phyloP scores from a whole-genome alignment of 1,140 invertebrate genomes.

The Gonatopus flavifemur region DNA sequence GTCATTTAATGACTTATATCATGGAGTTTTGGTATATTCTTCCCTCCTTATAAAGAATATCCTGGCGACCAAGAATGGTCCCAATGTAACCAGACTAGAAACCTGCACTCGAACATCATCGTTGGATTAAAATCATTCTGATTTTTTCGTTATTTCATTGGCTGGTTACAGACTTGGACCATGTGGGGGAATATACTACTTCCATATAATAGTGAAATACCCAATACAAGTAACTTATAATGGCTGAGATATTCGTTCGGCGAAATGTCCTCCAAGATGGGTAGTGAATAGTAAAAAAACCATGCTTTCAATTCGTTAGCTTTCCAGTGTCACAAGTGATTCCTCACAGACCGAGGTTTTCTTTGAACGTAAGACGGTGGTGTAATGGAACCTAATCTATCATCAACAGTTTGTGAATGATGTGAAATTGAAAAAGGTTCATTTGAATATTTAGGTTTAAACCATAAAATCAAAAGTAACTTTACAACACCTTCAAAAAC shows the following conservation, averaged over 20 bases:
- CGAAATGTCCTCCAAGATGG: background rate
- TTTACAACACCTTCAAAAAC: background rate
- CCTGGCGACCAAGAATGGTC: too few relatives aligned
- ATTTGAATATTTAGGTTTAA: background rate
- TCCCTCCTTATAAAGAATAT: too few relatives aligned
- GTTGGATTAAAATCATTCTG: too few relatives aligned
- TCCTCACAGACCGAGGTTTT: slow-evolving; percentile 2
- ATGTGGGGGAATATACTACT: too few relatives aligned
- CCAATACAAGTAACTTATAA: background rate
- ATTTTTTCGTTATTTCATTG: too few relatives aligned
- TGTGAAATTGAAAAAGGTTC: background rate
- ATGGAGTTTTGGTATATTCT: too few relatives aligned
- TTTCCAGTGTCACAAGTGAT: slow-evolving; percentile 6
- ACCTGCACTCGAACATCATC: too few relatives aligned
- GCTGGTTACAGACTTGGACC: too few relatives aligned
- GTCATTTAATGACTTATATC: too few relatives aligned
- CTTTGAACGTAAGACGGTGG: slow-evolving; percentile 5
- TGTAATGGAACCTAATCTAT: background rate
- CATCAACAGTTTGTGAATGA: background rate
- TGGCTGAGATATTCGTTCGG: background rate
- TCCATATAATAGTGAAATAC: background rate
- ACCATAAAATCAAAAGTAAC: background rate
- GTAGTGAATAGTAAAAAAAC: slow-evolving; percentile 2
- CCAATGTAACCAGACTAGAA: too few relatives aligned
- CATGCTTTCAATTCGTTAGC: background rate